Evolutionary conservation across 2,797 vertebrate species (phyloP).

Genomic region (Pampus argenteus): DNA sequence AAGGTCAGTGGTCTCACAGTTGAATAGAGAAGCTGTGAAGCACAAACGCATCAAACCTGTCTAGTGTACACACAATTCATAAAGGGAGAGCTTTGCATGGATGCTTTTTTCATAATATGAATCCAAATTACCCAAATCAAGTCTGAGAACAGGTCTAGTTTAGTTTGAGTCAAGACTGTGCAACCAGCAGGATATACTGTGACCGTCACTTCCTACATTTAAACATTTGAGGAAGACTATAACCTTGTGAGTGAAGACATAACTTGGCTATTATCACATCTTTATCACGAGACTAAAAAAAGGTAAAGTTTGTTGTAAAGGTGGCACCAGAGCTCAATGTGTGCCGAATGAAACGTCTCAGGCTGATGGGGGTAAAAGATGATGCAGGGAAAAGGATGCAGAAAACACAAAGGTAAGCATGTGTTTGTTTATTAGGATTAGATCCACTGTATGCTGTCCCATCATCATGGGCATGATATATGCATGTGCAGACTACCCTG

Average conservation of each 20-base stretch:
- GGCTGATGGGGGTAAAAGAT: too few relatives aligned
- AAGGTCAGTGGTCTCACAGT: conserved; percentile 53
- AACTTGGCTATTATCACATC: background rate
- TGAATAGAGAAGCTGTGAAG: conserved; percentile 28
- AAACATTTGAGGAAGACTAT: background rate
- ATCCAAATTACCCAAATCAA: too few relatives aligned
- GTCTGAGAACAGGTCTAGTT: background rate
- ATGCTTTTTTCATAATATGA: background rate
- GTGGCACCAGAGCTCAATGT: too few relatives aligned
- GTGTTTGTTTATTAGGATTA: too few relatives aligned
- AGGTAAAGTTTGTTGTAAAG: too few relatives aligned
- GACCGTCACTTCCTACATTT: background rate
- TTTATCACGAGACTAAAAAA: background rate
- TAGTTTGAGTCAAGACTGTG: background rate
- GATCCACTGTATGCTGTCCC: too few relatives aligned
- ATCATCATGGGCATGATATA: too few relatives aligned
- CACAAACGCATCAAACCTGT: conserved; percentile 47
- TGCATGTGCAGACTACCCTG: too few relatives aligned
- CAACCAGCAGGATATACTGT: background rate
- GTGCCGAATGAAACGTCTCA: too few relatives aligned
- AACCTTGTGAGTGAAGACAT: background rate
- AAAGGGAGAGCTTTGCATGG: background rate
- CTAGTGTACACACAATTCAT: conserved; percentile 6
- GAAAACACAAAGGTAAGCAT: too few relatives aligned
- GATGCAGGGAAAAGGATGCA: too few relatives aligned